These are phyloP conservation scores for Syritta pipiens DNA, from an alignment of 2,888 invertebrate species.

Conservation along the genomic window DNA sequence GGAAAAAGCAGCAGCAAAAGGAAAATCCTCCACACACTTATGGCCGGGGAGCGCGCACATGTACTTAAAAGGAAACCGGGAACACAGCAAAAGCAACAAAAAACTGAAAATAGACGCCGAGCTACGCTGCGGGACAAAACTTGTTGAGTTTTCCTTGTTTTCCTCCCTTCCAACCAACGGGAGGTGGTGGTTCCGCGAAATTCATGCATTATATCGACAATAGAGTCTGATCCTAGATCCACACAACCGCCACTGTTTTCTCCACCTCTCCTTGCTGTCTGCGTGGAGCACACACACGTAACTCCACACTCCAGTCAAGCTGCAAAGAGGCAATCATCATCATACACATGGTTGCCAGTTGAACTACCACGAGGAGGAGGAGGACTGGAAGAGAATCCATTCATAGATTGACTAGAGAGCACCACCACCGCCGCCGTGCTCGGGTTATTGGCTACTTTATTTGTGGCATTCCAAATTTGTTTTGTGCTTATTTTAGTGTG, in stretches of 20 bases:
- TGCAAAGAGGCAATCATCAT: not conserved
- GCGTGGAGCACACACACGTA: too few relatives aligned
- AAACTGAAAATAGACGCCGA: conserved; percentile 50
- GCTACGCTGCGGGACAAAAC: conserved; percentile 41
- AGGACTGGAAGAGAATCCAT: not conserved
- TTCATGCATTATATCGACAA: conserved; percentile 65
- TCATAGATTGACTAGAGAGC: conserved; percentile 2
- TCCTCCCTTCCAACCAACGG: not conserved
- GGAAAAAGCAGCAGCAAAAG: conserved; percentile 47
- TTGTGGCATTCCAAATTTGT: conserved; percentile 48
- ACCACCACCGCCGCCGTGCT: not conserved
- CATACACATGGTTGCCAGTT: not conserved
- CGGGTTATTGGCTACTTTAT: conserved; percentile 56
- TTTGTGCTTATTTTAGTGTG: conserved; percentile 35
- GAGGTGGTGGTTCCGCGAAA: conserved; percentile 59
- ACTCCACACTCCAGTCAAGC: not conserved
- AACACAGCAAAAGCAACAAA: conserved; percentile 31
- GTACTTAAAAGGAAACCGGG: conserved; percentile 57
- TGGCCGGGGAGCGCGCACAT: conserved; percentile 53
- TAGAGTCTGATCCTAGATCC: conserved; percentile 24
- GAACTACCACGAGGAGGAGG: too few relatives aligned
- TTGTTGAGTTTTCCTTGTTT: conserved; percentile 62
- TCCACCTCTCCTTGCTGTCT: too few relatives aligned
- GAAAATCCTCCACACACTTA: conserved; percentile 68
- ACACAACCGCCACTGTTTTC: not conserved